Evolutionary conservation across 2,888 invertebrate species (phyloP).

Genomic region (Fabriciana adippe): DNA sequence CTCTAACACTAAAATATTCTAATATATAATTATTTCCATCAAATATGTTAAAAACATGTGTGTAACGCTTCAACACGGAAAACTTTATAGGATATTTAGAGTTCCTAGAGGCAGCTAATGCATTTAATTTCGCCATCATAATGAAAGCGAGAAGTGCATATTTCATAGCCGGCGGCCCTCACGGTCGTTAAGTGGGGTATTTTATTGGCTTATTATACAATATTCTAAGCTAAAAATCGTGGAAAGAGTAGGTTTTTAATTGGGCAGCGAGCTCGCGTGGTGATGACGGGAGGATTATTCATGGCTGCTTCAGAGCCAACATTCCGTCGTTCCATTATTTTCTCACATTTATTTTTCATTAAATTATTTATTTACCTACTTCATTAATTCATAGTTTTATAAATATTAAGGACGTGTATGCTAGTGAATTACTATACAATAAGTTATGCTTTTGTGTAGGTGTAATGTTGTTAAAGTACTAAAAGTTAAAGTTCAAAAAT

Average conservation of each 20-base stretch:
- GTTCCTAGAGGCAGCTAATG: constrained; percentile 54
- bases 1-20: no score
- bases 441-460: neutral
- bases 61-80: constrained; percentile 12
- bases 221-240: constrained; percentile 82
- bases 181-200: constrained; percentile 79
- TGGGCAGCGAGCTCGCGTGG: constrained; percentile 78
- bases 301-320: constrained; percentile 75
- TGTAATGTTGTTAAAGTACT: no score
- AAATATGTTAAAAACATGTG: no score
- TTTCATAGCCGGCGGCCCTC: constrained; percentile 71
- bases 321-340: constrained; percentile 65
- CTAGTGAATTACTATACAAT: neutral
- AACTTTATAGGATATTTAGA: constrained; percentile 25
- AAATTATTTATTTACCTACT: constrained; percentile 18
- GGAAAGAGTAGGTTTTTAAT: constrained; percentile 82
- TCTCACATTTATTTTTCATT: constrained; percentile 48
- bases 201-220: constrained; percentile 83
- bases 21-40: no score
- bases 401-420: constrained; percentile 11
- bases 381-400: constrained; percentile 10
- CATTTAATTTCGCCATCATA: constrained; percentile 74
- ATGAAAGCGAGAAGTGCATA: constrained; percentile 79
- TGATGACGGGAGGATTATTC: constrained; percentile 79
- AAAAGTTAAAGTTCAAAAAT: no score